These are phyloP conservation scores for Aeoliscus strigatus DNA, from an alignment of 2,797 vertebrate species.

Conservation along the genomic window DNA sequence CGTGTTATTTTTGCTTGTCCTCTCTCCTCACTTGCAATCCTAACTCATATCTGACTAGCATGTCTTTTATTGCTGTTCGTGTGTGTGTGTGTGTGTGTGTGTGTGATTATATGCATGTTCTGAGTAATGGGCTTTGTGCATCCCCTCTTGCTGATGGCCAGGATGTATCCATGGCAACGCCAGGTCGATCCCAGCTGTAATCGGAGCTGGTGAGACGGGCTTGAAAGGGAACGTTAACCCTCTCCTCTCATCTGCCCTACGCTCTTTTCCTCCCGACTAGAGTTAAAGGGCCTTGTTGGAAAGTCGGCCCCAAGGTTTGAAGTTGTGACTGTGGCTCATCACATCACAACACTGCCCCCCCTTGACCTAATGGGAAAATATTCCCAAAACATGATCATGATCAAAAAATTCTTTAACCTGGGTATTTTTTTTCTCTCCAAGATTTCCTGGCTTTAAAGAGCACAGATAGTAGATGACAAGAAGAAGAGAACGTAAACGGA, in stretches of 20 bases:
- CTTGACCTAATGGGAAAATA: constrained; percentile 42
- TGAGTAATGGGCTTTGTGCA: constrained; percentile 70
- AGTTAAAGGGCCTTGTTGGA: constrained; percentile 58
- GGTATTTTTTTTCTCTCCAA: background rate
- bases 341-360: constrained; percentile 62
- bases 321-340: constrained; percentile 9
- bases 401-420: too few species aligned
- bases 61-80: background rate
- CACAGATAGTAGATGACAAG: background rate
- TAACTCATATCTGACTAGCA: constrained; percentile 13
- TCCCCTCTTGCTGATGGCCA: constrained; percentile 60
- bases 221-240: constrained; percentile 70
- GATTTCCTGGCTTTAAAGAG: background rate
- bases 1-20: constrained; percentile 4
- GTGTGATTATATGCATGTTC: constrained; percentile 51
- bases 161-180: constrained; percentile 77
- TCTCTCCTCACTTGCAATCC: constrained; percentile 7
- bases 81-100: constrained; percentile 10
- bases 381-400: constrained; percentile 2
- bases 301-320: constrained; percentile 34
- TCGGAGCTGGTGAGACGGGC: constrained; percentile 63
- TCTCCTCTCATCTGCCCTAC: constrained; percentile 58
- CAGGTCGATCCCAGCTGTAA: constrained; percentile 70
- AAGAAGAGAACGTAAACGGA: background rate
- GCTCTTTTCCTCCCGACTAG: constrained; percentile 46